Evolutionary conservation across 2,888 invertebrate species (phyloP).

Genomic region (Ashinkailepas kermadecensis): DNA sequence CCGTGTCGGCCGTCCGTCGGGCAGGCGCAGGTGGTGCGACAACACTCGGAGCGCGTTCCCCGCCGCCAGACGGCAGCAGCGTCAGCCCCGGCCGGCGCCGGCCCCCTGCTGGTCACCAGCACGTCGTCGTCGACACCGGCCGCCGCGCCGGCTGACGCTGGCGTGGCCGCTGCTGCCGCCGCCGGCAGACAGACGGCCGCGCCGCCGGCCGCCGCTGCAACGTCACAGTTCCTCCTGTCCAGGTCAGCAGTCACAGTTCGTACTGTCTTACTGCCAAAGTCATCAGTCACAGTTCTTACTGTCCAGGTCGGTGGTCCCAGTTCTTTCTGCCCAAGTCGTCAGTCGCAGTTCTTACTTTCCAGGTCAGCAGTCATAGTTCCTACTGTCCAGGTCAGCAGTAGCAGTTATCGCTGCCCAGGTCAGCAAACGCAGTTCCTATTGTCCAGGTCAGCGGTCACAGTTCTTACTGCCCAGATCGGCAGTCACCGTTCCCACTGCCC

Average conservation of each 20-base stretch:
- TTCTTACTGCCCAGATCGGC: not conserved
- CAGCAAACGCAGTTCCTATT: too few species aligned
- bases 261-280: too few species aligned
- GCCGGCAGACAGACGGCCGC: not conserved
- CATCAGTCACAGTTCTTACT: too few species aligned
- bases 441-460: not conserved
- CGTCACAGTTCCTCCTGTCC: conserved; percentile 1
- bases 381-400: too few species aligned
- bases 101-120: not conserved
- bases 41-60: conserved; percentile 81
- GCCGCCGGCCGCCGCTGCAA: not conserved
- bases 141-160: not conserved
- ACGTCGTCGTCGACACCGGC: not conserved
- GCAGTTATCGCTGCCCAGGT: too few species aligned
- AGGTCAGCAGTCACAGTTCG: not conserved
- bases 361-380: not conserved
- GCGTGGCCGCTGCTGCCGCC: not conserved
- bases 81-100: conserved; percentile 41
- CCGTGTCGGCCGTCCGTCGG: not conserved
- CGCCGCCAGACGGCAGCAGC: conserved; percentile 64
- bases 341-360: not conserved
- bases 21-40: conserved; percentile 67
- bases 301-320: too few species aligned
- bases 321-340: not conserved
- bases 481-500: too few species aligned